phyloP scores from a whole-genome alignment of 2,797 vertebrate genomes.

The Poeciliopsis turneri region DNA sequence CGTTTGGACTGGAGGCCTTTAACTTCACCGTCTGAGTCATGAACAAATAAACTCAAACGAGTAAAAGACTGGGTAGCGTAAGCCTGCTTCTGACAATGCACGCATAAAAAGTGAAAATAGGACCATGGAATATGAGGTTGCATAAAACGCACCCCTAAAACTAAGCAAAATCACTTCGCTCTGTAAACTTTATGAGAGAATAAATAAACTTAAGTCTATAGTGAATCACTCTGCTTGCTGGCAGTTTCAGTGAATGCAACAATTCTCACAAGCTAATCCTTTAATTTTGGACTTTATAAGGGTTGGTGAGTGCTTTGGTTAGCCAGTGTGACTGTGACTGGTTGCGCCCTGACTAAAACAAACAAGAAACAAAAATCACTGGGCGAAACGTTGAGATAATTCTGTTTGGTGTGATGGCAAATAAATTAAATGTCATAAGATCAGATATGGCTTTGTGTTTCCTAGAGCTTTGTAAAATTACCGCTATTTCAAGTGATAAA shows the following conservation, averaged over 20 bases:
- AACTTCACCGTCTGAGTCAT: not conserved
- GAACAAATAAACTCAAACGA: not conserved
- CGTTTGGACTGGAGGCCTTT: not conserved
- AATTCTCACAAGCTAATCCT: not conserved
- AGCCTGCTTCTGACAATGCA: not conserved
- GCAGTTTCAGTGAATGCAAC: not conserved
- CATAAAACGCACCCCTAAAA: not conserved
- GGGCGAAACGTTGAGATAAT: not conserved
- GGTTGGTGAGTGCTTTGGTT: not conserved
- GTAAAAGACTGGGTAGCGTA: not conserved
- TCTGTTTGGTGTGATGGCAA: not conserved
- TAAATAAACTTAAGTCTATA: not conserved
- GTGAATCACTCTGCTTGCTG: not conserved
- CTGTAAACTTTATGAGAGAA: not conserved
- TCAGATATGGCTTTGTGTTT: not conserved
- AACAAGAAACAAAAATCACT: not conserved
- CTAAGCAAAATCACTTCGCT: not conserved
- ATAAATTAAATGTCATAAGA: not conserved
- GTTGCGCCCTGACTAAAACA: not conserved
- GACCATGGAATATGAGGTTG: not conserved
- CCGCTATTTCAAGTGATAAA: not conserved
- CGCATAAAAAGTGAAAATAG: not conserved
- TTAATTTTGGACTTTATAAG: not conserved
- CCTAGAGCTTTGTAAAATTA: not conserved
- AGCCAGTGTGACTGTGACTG: not conserved